Evolutionary conservation across 2,113 vertebrate species (phyloP).

Genomic region (Potamarius usumacintae): DNA sequence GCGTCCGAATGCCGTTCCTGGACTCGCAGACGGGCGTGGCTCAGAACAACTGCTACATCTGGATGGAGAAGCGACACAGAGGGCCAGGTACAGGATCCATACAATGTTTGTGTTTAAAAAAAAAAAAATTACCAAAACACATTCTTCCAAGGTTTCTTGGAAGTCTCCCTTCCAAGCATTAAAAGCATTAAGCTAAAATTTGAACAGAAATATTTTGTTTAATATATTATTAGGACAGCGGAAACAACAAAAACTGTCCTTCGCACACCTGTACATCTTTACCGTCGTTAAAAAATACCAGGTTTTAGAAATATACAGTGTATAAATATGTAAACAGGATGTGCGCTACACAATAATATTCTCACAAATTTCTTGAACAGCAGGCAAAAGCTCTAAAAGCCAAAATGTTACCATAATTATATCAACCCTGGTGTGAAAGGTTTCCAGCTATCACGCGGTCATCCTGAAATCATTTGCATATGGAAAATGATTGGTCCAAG

Average conservation of each 20-base stretch:
- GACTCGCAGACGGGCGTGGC: slow-evolving; percentile 96
- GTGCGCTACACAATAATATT: not conserved
- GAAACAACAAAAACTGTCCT: not conserved
- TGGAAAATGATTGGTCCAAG: not conserved
- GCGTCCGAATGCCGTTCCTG: slow-evolving; percentile 93
- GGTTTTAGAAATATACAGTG: not conserved
- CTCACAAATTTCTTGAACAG: not conserved
- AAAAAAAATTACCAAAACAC: not conserved
- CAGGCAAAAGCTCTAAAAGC: not conserved
- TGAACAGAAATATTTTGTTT: too few relatives aligned
- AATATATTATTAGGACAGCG: too few relatives aligned
- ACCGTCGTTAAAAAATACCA: not conserved
- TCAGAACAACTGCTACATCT: slow-evolving; percentile 99
- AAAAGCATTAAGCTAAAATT: too few relatives aligned
- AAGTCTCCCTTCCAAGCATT: not conserved
- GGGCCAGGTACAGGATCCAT: slow-evolving; percentile 82
- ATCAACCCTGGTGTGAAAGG: too few relatives aligned
- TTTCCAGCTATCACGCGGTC: not conserved
- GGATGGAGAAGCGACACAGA: slow-evolving; percentile 96
- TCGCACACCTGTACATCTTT: not conserved
- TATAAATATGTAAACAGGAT: not conserved
- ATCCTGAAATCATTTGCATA: not conserved
- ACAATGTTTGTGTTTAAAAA: not conserved
- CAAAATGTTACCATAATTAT: not conserved
- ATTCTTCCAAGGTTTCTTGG: not conserved